A percentile compares a stretch with the other conserved stretches of the same genome.
phyloP scores from a whole-genome alignment of 2,113 vertebrate species.

The Archilochus colubris region DNA sequence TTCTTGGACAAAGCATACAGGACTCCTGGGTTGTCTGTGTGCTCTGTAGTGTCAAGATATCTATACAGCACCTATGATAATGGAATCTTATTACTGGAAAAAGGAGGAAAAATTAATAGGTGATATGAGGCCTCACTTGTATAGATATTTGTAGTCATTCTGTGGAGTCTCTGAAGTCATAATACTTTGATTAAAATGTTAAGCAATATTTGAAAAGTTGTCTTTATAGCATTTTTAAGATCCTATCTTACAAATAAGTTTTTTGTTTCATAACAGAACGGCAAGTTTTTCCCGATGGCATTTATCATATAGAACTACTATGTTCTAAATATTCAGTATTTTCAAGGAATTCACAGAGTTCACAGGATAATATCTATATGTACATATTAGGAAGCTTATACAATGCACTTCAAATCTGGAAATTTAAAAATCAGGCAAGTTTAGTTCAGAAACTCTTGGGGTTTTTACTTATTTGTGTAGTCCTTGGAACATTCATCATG shows the following conservation, averaged over 20 bases:
- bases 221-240: neutral
- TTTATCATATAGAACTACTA: neutral
- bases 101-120: neutral
- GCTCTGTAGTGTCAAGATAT: neutral
- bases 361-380: neutral
- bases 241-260: neutral
- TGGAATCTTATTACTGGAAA: neutral
- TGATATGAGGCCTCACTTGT: neutral
- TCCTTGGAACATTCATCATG: slow-evolving; percentile 43
- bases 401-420: neutral
- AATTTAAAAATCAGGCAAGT: neutral
- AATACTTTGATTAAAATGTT: neutral
- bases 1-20: neutral
- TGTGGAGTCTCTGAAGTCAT: neutral
- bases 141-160: neutral
- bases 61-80: neutral
- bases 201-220: neutral
- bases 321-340: neutral
- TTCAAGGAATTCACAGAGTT: neutral
- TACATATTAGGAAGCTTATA: neutral
- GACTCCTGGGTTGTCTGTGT: neutral
- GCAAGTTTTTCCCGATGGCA: neutral
- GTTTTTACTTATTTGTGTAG: neutral
- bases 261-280: neutral
- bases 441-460: neutral